Conservation (phyloP, 2,113 vertebrate species). For the Crocuta crocuta region DNA sequence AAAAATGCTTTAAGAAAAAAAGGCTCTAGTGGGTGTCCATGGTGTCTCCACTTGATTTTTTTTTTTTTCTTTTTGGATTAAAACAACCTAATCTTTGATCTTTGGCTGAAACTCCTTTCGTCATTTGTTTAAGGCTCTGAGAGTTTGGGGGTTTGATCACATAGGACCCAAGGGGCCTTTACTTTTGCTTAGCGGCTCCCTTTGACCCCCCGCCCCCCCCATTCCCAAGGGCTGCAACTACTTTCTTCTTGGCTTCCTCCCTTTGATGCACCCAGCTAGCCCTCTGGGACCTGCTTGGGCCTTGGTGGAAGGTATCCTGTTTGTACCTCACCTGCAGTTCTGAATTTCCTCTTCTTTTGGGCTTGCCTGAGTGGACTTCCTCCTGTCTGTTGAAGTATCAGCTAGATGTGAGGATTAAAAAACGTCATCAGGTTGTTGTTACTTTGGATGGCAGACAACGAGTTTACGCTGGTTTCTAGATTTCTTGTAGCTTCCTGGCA, state of each 20-base stretch:
- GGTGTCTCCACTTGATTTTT: background rate
- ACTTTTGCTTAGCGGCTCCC: background rate
- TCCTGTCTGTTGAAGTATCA: background rate
- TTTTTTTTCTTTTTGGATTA: background rate
- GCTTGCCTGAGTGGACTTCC: background rate
- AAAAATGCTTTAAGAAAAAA: too few species aligned
- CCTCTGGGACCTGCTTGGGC: background rate
- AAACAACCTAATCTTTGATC: background rate
- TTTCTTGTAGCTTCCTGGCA: background rate
- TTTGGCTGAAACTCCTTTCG: background rate
- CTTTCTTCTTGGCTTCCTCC: slow-evolving; percentile 19
- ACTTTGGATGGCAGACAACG: background rate
- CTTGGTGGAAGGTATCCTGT: background rate
- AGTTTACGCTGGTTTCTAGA: background rate
- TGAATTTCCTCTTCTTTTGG: background rate
- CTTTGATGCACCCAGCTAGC: background rate
- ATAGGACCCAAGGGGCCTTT: background rate
- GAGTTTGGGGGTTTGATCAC: background rate
- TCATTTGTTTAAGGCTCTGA: background rate
- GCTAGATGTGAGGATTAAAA: background rate
- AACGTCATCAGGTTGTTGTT: background rate
- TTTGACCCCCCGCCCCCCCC: background rate
- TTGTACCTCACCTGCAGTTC: background rate
- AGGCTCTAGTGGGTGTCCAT: too few species aligned
- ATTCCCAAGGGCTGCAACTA: background rate